phyloP scores from a whole-genome alignment of 2,888 invertebrate genomes.

The Achlya flavicornis region DNA sequence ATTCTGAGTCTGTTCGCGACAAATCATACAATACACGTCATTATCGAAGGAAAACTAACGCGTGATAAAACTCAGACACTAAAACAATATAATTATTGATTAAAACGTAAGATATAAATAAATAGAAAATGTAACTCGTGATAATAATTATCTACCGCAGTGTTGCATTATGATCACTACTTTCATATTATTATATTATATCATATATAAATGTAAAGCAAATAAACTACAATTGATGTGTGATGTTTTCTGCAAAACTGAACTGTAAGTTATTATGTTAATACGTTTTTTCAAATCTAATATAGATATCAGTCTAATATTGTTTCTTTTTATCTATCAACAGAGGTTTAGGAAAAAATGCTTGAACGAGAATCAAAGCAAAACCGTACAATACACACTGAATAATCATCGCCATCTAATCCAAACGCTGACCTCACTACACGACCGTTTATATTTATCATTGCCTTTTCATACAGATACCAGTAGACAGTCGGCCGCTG shows the following conservation, averaged over 20 bases:
- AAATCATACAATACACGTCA: background rate
- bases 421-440: slow-evolving; percentile 5
- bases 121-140: slow-evolving; percentile 1
- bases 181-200: background rate
- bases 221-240: background rate
- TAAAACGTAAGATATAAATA: background rate
- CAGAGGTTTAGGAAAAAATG: too few relatives aligned
- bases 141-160: background rate
- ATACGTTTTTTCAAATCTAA: too few relatives aligned
- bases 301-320: too few relatives aligned
- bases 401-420: slow-evolving; percentile 10
- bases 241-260: background rate
- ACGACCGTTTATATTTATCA: slow-evolving; percentile 34
- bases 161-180: background rate
- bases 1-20: too few relatives aligned
- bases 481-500: slow-evolving; percentile 29
- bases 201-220: background rate
- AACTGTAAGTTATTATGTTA: background rate
- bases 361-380: background rate
- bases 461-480: slow-evolving; percentile 32
- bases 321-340: background rate
- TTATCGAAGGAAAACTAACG: background rate
- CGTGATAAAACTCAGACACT: background rate
- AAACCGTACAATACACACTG: background rate
- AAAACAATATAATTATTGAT: slow-evolving; percentile 7